A percentile compares a stretch with the other conserved stretches of the same genome.
phyloP scores from a whole-genome alignment of 2,797 vertebrate species.

The Cirrhinus molitorella region DNA sequence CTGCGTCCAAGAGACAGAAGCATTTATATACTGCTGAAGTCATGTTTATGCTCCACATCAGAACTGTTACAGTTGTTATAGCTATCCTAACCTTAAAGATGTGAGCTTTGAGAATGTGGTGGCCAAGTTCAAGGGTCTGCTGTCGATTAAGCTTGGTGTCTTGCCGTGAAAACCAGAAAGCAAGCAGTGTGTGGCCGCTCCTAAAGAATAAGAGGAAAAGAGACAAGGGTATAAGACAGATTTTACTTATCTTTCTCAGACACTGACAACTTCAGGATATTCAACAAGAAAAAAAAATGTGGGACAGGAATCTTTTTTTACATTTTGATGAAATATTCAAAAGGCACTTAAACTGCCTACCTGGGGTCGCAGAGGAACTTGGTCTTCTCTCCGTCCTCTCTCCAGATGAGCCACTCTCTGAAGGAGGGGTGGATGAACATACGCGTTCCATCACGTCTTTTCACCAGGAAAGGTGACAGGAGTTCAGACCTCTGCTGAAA shows the following conservation, averaged over 20 bases:
- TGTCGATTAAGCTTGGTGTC: constrained; percentile 93
- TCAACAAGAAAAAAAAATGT: background rate
- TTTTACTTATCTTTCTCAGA: background rate
- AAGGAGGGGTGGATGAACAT: constrained; percentile 98
- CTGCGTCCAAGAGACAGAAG: constrained; percentile 68
- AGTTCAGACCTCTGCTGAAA: constrained; percentile 94
- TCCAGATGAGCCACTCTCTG: constrained; percentile 98
- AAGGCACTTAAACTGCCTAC: constrained; percentile 69
- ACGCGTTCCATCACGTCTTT: constrained; percentile 89
- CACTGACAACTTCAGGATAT: background rate
- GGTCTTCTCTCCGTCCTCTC: constrained; percentile 97
- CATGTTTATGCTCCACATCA: background rate
- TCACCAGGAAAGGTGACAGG: constrained; percentile 92
- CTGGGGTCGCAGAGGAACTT: constrained; percentile 97
- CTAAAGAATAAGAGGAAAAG: constrained; percentile 67
- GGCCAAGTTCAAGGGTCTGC: constrained; percentile 95
- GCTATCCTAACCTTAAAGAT: constrained; percentile 90
- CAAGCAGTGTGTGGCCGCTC: constrained; percentile 95
- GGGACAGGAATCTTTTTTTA: background rate
- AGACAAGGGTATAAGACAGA: background rate
- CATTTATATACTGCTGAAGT: background rate
- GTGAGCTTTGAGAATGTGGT: constrained; percentile 98
- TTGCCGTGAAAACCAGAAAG: constrained; percentile 96
- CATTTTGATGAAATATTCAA: background rate
- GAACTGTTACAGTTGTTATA: background rate